phyloP scores from a whole-genome alignment of 2,113 vertebrate species.

The Oreochromis tanganicae region DNA sequence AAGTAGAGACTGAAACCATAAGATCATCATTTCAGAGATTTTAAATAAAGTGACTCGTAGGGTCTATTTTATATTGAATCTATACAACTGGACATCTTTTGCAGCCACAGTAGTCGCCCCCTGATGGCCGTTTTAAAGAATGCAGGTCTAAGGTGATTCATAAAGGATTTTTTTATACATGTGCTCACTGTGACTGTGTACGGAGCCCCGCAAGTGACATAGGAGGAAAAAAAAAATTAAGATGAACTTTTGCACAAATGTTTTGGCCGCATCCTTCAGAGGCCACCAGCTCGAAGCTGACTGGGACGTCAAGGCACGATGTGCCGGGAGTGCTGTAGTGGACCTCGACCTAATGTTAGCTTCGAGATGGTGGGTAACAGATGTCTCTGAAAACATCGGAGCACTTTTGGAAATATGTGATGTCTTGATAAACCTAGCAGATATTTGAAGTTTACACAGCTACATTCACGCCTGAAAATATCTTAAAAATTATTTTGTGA shows the following conservation, averaged over 20 bases:
- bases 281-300: background rate
- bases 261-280: rapidly evolving
- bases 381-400: rapidly evolving
- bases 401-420: background rate
- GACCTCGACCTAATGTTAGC: background rate
- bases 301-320: rapidly evolving
- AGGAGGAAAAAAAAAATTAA: background rate
- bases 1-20: too few relatives aligned
- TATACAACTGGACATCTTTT: background rate
- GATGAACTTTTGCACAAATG: background rate
- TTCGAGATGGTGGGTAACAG: rapidly evolving
- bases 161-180: background rate
- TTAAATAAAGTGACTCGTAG: too few relatives aligned
- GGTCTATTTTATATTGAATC: background rate
- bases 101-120: background rate
- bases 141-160: background rate
- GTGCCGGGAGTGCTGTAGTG: background rate
- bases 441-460: background rate
- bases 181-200: background rate
- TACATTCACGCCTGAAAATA: background rate
- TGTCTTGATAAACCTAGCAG: background rate
- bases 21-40: background rate
- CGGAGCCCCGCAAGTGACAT: rapidly evolving
- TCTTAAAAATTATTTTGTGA: rapidly evolving
- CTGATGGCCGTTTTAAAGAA: background rate